A percentile compares a stretch with the other conserved stretches of the same genome.
Conservation (phyloP, 2,888 invertebrate species). For the Eupithecia abbreviata region DNA sequence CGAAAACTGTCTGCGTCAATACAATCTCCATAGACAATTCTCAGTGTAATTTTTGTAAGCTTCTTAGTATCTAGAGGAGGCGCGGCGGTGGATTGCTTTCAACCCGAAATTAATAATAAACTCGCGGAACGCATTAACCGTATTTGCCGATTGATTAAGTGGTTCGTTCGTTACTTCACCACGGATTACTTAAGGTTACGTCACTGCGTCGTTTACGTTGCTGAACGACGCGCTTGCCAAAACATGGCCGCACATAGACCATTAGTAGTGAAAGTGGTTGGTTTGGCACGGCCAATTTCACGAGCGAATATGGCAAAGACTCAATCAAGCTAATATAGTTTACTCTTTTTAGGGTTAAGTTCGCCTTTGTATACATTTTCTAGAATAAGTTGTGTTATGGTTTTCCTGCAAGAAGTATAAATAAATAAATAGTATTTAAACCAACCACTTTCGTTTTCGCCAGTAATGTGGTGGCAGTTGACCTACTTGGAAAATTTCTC, state of each 20-base stretch:
- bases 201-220: neutral
- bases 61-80: no score
- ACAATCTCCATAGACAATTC: no score
- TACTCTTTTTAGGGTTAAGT: no score
- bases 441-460: neutral
- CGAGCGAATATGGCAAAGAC: neutral
- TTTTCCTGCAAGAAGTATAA: no score
- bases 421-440: neutral
- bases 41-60: no score
- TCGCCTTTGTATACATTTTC: no score
- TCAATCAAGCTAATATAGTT: neutral
- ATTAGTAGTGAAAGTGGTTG: neutral
- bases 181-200: neutral
- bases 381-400: no score
- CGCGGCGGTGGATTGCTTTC: neutral
- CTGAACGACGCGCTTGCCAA: conserved; percentile 1
- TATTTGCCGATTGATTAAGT: neutral
- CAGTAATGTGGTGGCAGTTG: neutral
- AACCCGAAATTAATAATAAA: neutral
- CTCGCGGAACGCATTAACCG: neutral
- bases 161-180: neutral
- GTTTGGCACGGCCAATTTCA: neutral
- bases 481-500: neutral
- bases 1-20: no score
- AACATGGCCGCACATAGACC: neutral